Percentiles rank a stretch among this genome's conserved stretches.
Conservation (phyloP, 2,113 vertebrate genomes). For the Pionites leucogaster region DNA sequence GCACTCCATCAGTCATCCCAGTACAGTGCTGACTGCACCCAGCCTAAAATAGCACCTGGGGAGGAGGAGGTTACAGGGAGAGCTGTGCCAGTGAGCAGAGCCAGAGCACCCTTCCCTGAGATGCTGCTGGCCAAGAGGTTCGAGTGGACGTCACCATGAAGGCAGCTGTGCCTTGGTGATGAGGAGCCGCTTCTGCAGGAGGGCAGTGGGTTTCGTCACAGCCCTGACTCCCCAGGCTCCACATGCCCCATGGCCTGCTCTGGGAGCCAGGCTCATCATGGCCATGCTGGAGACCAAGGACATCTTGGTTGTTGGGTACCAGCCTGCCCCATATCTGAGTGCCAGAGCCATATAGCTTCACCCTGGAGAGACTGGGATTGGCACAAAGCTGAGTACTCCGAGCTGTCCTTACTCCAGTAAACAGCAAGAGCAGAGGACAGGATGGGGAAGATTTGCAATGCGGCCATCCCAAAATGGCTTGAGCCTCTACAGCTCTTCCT, state of each 20-base stretch:
- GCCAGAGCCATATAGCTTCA: not conserved
- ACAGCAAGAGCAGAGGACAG: not conserved
- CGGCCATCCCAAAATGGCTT: not conserved
- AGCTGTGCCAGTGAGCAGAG: not conserved
- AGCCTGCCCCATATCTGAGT: too few species aligned
- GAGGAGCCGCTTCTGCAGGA: not conserved
- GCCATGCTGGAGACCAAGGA: not conserved
- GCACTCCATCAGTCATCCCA: not conserved
- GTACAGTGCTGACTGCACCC: not conserved
- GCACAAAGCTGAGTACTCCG: not conserved
- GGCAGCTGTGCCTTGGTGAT: not conserved
- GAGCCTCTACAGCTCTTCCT: not conserved
- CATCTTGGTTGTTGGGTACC: not conserved
- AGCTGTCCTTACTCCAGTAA: not conserved
- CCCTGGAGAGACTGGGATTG: not conserved
- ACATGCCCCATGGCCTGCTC: not conserved
- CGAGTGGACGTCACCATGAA: not conserved
- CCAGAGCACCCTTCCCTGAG: not conserved
- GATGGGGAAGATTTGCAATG: accelerated
- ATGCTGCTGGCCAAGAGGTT: not conserved
- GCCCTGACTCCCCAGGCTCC: not conserved
- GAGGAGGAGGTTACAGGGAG: not conserved
- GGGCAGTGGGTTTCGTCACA: not conserved
- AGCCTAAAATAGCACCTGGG: not conserved
- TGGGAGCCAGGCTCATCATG: not conserved